A percentile compares a stretch with the other conserved stretches of the same genome.
Conservation (phyloP, 2,797 vertebrate genomes). For the Pampus argenteus region DNA sequence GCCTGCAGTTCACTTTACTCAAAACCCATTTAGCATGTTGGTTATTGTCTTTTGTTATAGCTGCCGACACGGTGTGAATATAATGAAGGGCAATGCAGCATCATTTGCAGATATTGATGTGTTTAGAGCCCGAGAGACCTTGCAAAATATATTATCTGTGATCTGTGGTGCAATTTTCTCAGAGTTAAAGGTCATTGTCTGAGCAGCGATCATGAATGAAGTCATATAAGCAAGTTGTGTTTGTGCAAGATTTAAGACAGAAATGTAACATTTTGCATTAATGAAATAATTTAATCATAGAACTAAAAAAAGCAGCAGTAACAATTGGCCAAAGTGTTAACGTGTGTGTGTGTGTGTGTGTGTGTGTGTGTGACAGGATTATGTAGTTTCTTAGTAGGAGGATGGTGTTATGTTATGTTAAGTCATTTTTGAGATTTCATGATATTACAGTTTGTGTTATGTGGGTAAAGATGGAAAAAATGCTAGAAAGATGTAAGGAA, state of each 20-base stretch:
- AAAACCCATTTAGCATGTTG: constrained; percentile 1
- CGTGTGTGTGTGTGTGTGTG: not conserved
- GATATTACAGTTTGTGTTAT: not conserved
- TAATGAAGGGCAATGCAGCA: constrained; percentile 12
- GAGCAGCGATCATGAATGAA: constrained; percentile 11
- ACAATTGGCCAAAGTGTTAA: not conserved
- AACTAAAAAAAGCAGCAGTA: not conserved
- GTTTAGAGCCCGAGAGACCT: constrained; percentile 38
- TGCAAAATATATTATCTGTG: not conserved
- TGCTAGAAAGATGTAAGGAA: not conserved
- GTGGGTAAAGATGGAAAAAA: not conserved
- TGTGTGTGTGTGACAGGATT: not conserved
- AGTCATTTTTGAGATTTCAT: not conserved
- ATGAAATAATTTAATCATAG: not conserved
- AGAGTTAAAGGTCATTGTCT: constrained; percentile 21
- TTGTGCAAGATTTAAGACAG: not conserved
- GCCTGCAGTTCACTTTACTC: constrained; percentile 3
- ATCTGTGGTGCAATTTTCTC: constrained; percentile 1
- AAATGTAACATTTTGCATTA: not conserved
- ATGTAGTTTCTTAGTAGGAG: not conserved
- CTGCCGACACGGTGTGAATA: not conserved
- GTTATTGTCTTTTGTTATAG: constrained; percentile 30
- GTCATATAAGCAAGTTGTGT: not conserved
- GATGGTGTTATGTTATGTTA: too few species aligned
- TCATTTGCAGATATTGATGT: constrained; percentile 29